Conservation (phyloP, 2,888 invertebrate species). For the Eulithis testata region DNA sequence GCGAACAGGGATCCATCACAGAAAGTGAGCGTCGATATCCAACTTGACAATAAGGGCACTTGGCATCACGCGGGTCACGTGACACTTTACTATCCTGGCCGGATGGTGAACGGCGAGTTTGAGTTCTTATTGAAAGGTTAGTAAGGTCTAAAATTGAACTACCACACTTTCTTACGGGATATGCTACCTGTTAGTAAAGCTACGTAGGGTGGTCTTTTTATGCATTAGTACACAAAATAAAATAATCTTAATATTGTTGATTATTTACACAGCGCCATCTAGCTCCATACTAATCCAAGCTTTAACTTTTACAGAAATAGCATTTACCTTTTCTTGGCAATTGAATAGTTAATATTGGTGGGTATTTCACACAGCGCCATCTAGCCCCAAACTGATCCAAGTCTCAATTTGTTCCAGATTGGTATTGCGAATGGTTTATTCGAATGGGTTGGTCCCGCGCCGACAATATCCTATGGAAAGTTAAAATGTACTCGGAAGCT, state of each 20-base stretch:
- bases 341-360: no score
- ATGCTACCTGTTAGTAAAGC: no score
- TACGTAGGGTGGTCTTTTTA: no score
- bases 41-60: slow-evolving; percentile 84
- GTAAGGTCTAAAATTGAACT: slow-evolving; percentile 15
- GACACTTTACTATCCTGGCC: slow-evolving; percentile 90
- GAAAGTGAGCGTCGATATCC: slow-evolving; percentile 86
- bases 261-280: no score
- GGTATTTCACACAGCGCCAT: no score
- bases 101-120: slow-evolving; percentile 88
- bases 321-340: no score
- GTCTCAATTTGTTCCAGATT: slow-evolving; percentile 56
- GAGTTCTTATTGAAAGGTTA: slow-evolving; percentile 83
- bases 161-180: no score
- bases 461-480: slow-evolving; percentile 84
- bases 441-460: slow-evolving; percentile 89
- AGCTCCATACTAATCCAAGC: no score
- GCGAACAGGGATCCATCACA: slow-evolving; percentile 93
- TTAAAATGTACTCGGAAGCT: slow-evolving; percentile 85
- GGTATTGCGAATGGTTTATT: slow-evolving; percentile 83
- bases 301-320: no score
- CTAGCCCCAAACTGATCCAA: no score
- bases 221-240: no score
- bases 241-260: no score
- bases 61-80: slow-evolving; percentile 87